Percentiles rank a stretch among this genome's conserved stretches.
These are phyloP conservation scores for Stomatorhinus ivindoensis DNA, from an alignment of 2,113 vertebrate genomes.

Conservation along the genomic window DNA sequence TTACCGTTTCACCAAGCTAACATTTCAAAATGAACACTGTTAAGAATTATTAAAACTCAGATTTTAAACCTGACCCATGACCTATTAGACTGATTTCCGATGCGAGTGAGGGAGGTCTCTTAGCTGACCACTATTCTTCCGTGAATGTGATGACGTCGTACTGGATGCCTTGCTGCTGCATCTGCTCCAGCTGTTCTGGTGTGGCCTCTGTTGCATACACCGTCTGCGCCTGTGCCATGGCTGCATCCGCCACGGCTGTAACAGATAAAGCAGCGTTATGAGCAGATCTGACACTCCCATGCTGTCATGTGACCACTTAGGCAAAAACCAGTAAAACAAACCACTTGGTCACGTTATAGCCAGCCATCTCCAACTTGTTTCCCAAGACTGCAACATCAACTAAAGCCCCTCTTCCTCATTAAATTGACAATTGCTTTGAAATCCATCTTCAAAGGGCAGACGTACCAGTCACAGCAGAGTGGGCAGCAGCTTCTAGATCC, in stretches of 20 bases:
- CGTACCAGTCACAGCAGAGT: constrained; percentile 82
- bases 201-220: constrained; percentile 70
- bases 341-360: neutral
- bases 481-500: constrained; percentile 78
- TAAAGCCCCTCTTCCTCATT: neutral
- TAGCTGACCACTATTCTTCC: constrained; percentile 51
- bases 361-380: neutral
- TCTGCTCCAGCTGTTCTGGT: constrained; percentile 78
- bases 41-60: neutral
- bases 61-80: neutral
- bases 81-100: neutral
- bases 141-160: constrained; percentile 87
- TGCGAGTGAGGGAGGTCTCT: neutral
- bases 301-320: neutral
- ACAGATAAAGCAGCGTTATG: neutral
- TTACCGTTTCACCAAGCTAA: neutral
- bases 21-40: neutral
- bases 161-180: constrained; percentile 82
- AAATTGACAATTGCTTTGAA: neutral
- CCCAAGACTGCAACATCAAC: neutral
- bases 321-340: neutral
- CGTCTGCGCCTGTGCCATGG: constrained; percentile 77
- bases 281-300: too few species aligned
- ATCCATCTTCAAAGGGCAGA: neutral
- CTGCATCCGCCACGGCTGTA: constrained; percentile 79